These are phyloP conservation scores for Neosilurus mollespiculum DNA, from an alignment of 2,797 vertebrate genomes.

Conservation along the genomic window DNA sequence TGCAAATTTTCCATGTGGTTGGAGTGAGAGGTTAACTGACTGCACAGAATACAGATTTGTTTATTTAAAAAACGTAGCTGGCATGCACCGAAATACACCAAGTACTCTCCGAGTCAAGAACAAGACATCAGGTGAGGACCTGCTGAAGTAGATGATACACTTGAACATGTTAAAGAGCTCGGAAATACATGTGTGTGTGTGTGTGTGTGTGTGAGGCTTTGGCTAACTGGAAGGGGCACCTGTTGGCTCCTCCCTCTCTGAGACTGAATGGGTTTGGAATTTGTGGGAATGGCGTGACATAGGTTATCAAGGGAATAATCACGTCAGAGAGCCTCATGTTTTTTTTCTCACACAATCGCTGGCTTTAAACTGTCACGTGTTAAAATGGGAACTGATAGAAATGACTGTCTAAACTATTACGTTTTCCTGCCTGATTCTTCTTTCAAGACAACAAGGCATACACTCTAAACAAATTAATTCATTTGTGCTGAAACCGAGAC, in stretches of 20 bases:
- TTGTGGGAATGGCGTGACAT: constrained; percentile 72
- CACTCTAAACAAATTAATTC: neutral
- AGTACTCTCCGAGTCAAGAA: neutral
- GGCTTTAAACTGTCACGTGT: neutral
- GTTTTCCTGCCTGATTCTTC: no score
- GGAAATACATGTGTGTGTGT: neutral
- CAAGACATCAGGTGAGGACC: neutral
- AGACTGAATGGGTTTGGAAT: constrained; percentile 67
- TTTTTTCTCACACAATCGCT: constrained; percentile 64
- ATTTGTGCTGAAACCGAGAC: neutral
- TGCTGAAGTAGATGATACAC: neutral
- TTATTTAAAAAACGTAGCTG: neutral
- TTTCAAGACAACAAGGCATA: neutral
- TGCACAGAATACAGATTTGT: neutral
- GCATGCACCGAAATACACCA: neutral
- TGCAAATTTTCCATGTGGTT: neutral
- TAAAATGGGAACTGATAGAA: constrained; percentile 1
- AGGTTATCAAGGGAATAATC: constrained; percentile 79
- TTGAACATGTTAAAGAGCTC: neutral
- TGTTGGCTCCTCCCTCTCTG: constrained; percentile 45
- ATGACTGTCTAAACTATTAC: neutral
- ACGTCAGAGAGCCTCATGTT: constrained; percentile 73
- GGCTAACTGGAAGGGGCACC: neutral
- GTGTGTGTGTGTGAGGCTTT: neutral
- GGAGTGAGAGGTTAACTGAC: neutral